These are phyloP conservation scores for Willisornis vidua DNA, from an alignment of 2,113 vertebrate genomes.

Conservation along the genomic window DNA sequence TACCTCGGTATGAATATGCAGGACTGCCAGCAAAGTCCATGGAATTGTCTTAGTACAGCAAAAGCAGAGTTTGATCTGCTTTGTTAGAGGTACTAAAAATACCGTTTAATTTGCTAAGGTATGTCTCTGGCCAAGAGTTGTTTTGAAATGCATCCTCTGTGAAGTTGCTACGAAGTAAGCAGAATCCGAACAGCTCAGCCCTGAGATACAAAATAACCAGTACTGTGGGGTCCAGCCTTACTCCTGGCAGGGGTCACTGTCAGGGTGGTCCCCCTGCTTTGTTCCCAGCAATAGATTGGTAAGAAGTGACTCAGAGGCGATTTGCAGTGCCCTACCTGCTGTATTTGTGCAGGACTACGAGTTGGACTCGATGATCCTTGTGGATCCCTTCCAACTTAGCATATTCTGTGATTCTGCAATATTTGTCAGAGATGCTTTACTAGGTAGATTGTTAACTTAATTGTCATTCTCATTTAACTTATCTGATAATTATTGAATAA, in stretches of 20 bases:
- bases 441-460: neutral
- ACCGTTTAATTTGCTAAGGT: conserved; percentile 7
- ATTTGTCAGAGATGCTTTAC: neutral
- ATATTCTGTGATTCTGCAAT: neutral
- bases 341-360: neutral
- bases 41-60: neutral
- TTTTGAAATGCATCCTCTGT: neutral
- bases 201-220: neutral
- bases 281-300: neutral
- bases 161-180: neutral
- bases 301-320: neutral
- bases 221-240: neutral
- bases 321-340: neutral
- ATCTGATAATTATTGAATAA: neutral
- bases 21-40: neutral
- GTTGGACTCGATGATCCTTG: neutral
- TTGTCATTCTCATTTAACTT: neutral
- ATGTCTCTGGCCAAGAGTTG: neutral
- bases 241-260: accelerated
- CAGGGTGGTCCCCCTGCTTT: neutral
- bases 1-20: accelerated
- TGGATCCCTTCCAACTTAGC: neutral
- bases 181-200: accelerated
- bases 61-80: neutral
- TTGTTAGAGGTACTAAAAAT: conserved; percentile 38